Evolutionary conservation across 1,140 invertebrate species (phyloP), one percentile per base, ranked within the genome.

Genomic region (Caenorhabditis latens): DNA sequence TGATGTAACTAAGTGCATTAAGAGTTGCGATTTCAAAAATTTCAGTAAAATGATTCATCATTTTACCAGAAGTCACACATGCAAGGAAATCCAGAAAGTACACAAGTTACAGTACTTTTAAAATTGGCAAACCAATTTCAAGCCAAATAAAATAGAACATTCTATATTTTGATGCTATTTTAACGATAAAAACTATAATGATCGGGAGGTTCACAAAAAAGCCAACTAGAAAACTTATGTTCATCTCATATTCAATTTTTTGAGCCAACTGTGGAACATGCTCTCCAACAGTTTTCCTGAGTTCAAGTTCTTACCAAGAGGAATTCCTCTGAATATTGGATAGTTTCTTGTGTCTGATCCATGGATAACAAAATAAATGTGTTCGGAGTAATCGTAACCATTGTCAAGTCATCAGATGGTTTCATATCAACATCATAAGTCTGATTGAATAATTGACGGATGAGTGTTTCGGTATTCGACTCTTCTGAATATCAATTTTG

Each of bases 391-490:
- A 79, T 79, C 11, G 71, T 79, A 8, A 79, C 71, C 19, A 43
- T 50, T 3, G 71, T 79, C 46, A 79, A 24, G 11, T 79, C 71
- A 79, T 79, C 71, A 8, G 71, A 79, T 24, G 71, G 71, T 24
- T 79, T 79, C 71, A 79, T 79, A 79, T 79, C 71, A 40, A 79
- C 71, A 79, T 79, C 71, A 53, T 79, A 79, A 4, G 71, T 79
- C 9, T 48, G 46, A 32, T 79, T 79, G 46, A 79, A 79, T 24
- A 79, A 13, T 13, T 50, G 46, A 11, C n/a, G 19, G 4, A 79
- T 5, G 2, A 79, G 46, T 11, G 46, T 79, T 50, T 79, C 43
- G 0, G 71, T 79, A 50, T 79, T 50, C 9, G 71, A 79, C 2
- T 48, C n/a, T 46, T 50, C 71, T 79, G 46, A 32, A 4, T 63